phyloP scores from a whole-genome alignment of 2,113 vertebrate species.

The Meriones unguiculatus region DNA sequence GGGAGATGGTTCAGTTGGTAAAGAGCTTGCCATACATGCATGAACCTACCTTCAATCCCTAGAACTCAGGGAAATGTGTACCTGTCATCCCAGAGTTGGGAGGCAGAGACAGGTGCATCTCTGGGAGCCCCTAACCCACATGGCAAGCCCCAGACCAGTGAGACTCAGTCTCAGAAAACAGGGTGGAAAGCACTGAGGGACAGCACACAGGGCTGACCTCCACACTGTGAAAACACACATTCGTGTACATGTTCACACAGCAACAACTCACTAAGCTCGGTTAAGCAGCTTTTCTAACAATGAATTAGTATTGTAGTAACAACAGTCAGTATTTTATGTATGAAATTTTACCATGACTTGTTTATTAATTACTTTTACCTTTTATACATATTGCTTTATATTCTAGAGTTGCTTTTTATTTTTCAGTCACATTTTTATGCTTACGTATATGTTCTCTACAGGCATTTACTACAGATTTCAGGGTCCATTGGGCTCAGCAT shows the following conservation, averaged over 20 bases:
- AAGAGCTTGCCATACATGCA: neutral
- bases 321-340: conserved; percentile 6
- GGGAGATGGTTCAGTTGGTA: neutral
- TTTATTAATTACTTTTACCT: conserved; percentile 27
- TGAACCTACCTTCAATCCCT: neutral
- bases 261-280: neutral
- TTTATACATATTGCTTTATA: neutral
- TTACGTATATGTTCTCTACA: conserved; percentile 78
- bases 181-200: neutral
- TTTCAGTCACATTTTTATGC: neutral
- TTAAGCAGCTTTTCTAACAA: conserved; percentile 31
- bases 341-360: conserved; percentile 30
- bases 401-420: neutral
- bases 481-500: conserved; percentile 99
- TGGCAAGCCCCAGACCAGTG: neutral
- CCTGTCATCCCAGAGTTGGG: neutral
- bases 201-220: neutral
- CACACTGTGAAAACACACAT: neutral
- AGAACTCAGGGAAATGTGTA: neutral
- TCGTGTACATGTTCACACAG: neutral
- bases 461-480: conserved; percentile 99
- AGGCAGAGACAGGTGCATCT: too few species aligned
- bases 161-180: neutral
- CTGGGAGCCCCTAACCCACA: neutral
- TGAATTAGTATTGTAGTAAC: conserved; percentile 28